Percentiles rank a stretch among this genome's conserved stretches.
phyloP scores from a whole-genome alignment of 2,888 invertebrate species.

The Harpalus rubripes region DNA sequence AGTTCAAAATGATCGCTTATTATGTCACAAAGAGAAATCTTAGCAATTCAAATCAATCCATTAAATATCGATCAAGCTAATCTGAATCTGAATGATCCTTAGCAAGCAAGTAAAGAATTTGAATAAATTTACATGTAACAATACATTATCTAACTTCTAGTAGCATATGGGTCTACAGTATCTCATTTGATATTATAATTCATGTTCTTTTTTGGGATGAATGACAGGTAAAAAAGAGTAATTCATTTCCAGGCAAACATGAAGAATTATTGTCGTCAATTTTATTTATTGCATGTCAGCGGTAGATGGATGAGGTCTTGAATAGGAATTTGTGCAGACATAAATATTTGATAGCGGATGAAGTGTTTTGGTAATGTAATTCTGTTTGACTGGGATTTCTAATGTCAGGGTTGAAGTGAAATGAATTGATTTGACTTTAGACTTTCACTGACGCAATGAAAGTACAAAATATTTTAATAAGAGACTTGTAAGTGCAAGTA shows the following conservation, averaged over 20 bases:
- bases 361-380: constrained; percentile 33
- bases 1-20: no score
- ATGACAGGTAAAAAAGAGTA: constrained; percentile 46
- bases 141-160: constrained; percentile 2
- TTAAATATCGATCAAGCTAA: no score
- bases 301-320: constrained; percentile 19
- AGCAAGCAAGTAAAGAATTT: constrained; percentile 7
- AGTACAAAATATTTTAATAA: background rate
- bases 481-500: background rate
- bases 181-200: constrained; percentile 40
- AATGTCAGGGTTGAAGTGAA: constrained; percentile 13
- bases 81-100: no score
- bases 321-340: constrained; percentile 15
- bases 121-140: constrained; percentile 28
- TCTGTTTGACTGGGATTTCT: background rate
- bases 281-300: constrained; percentile 41
- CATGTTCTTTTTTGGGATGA: constrained; percentile 8
- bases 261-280: constrained; percentile 33
- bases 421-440: background rate
- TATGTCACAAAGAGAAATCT: no score
- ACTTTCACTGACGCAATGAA: background rate
- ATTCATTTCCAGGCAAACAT: constrained; percentile 10
- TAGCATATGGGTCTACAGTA: background rate
- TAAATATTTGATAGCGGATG: constrained; percentile 15
- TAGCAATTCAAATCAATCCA: no score